Evolutionary conservation across 2,113 vertebrate genomes (phyloP).

Genomic region (Tyto alba): DNA sequence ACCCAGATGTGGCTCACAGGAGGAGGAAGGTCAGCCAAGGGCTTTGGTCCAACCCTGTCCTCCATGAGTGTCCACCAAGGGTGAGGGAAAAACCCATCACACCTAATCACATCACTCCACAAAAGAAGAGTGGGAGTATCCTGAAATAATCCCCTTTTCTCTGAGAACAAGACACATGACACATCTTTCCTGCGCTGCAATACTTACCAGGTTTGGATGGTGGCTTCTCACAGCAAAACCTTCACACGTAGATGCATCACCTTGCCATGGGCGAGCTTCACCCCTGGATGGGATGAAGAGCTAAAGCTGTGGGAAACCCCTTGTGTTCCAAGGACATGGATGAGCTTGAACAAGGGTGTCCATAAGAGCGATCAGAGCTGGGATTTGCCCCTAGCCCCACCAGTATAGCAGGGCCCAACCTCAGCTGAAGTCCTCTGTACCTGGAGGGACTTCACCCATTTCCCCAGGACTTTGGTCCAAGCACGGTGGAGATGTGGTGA

Average conservation of each 20-base stretch:
- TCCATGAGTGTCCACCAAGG: background rate
- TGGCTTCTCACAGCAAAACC: background rate
- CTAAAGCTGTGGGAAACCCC: background rate
- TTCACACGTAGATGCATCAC: background rate
- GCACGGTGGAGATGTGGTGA: fast-evolving
- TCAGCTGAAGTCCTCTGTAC: background rate
- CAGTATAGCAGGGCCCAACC: background rate
- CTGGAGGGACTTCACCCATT: background rate
- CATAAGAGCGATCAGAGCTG: background rate
- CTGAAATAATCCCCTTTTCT: background rate
- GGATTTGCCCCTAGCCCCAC: background rate
- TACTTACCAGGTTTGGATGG: background rate
- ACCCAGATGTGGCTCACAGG: background rate
- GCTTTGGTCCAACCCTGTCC: background rate
- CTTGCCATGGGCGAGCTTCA: background rate
- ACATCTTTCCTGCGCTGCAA: fast-evolving
- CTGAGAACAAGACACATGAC: background rate
- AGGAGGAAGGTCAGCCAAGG: background rate
- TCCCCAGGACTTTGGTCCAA: background rate
- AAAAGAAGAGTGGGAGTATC: background rate
- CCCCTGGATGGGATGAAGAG: background rate
- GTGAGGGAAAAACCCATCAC: background rate
- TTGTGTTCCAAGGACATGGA: background rate
- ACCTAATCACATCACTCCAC: background rate
- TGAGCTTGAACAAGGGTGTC: background rate